A percentile compares a stretch with the other conserved stretches of the same genome.
These are phyloP conservation scores for Coptodon rendalli DNA, from an alignment of 2,113 vertebrate species.

Conservation along the genomic window DNA sequence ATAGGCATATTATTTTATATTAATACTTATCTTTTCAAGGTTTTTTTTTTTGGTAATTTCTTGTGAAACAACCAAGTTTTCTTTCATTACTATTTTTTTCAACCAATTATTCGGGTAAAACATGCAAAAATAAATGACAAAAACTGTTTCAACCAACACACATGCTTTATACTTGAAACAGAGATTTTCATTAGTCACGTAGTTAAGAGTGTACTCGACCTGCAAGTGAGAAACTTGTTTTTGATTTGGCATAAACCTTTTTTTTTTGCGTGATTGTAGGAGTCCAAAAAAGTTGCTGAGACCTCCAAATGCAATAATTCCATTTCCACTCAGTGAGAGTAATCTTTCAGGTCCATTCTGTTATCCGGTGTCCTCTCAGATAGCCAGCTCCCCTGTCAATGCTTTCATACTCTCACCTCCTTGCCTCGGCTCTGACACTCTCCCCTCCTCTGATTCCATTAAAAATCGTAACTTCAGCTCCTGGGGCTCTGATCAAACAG, in stretches of 20 bases:
- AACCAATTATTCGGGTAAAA: background rate
- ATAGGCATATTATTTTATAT: background rate
- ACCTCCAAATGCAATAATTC: slow-evolving; percentile 58
- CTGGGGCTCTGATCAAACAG: slow-evolving; percentile 68
- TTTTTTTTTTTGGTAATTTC: background rate
- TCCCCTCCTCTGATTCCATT: slow-evolving; percentile 70
- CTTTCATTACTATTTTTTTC: background rate
- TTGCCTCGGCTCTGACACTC: slow-evolving; percentile 32
- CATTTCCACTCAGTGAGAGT: slow-evolving; percentile 49
- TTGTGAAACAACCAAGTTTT: background rate
- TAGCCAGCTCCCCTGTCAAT: slow-evolving; percentile 51
- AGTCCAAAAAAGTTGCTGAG: slow-evolving; percentile 59
- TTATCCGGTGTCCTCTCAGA: slow-evolving; percentile 58
- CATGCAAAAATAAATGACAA: background rate
- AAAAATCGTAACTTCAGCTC: slow-evolving; percentile 72
- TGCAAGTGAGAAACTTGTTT: slow-evolving; percentile 12
- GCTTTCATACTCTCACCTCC: slow-evolving; percentile 49
- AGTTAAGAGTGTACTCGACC: background rate
- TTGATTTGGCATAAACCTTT: slow-evolving; percentile 3
- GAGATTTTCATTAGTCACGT: background rate
- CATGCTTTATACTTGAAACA: background rate
- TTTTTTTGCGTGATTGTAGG: slow-evolving; percentile 29
- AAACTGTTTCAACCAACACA: background rate
- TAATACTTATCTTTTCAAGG: background rate
- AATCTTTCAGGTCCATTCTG: slow-evolving; percentile 60